Base-by-base conservation (phyloP, 2,797 vertebrate species). In the Dromococcyx pavoninus region DNA sequence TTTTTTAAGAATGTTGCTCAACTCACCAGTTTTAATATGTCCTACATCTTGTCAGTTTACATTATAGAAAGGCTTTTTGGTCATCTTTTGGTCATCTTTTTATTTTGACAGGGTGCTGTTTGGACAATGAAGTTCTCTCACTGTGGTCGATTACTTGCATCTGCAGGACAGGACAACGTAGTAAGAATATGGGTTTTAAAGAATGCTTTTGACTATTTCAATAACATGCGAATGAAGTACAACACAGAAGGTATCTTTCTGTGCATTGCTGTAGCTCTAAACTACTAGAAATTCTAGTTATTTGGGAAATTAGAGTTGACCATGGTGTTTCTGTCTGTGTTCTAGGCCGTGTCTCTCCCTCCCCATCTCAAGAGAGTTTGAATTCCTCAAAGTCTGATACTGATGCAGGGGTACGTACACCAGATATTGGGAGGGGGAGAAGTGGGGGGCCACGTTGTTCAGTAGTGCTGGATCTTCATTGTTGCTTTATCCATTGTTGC, bases 71-170 rank as follows among this genome's bases (percentile, higher is more conserved):
- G 7, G 19, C 11, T 30, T 86, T 56, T 66, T 71, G 37, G 11
- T 44, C n/a, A n/a, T n/a, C n/a, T n/a, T n/a, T 53, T 54, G 58
- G 25, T 67, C 11, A 73, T 75, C 14, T 46, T 50, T 93, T 72
- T 92, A 11, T 95, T 97, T 94, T 91, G 32, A 56, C 90, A 99
- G 99, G 99, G 99, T 43, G 99, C 99, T 4, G 99, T 99, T 73
- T 99, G 99, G 99, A 99, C 99, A 9, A 99, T 99, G 99, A 99
- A 99, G 95, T 99, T 99, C 97, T 99, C 99, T 91, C 99, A 99
- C 97, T 99, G 99, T 8, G 99, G 99, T 61, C 97, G 99, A 81
- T 98, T 99, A 94, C 98, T 99, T 96, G 99, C 99, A 13, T 98
- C 98, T 24, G 99, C 99, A 17, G 99, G 99, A 43, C 99, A 99